These are phyloP conservation scores for Gymnoscelis rufifasciata DNA, from an alignment of 2,888 invertebrate species.

Conservation along the genomic window DNA sequence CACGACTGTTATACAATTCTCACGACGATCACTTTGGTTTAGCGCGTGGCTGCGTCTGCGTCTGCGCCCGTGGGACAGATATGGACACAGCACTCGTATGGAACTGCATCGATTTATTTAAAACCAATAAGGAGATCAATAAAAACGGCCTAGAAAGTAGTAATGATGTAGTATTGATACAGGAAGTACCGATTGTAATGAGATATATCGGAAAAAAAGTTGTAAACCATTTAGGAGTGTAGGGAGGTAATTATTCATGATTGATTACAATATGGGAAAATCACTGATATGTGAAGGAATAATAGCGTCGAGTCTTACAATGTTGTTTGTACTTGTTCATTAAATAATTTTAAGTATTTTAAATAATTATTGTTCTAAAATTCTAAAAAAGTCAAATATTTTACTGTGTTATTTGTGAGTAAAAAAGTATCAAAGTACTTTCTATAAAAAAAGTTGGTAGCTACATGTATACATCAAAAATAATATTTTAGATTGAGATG, in stretches of 20 bases:
- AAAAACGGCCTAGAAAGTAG: slow-evolving; percentile 13
- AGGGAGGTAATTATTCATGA: not conserved
- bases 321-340: too few species aligned
- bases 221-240: not conserved
- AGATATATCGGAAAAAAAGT: slow-evolving; percentile 3
- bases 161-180: slow-evolving; percentile 1
- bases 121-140: slow-evolving; percentile 22
- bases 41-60: slow-evolving; percentile 44
- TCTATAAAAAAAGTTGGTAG: too few species aligned
- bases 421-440: too few species aligned
- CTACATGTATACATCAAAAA: too few species aligned
- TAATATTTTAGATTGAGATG: too few species aligned
- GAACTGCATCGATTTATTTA: slow-evolving; percentile 29
- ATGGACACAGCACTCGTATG: slow-evolving; percentile 35
- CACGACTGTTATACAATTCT: slow-evolving; percentile 61
- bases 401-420: too few species aligned
- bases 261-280: too few species aligned
- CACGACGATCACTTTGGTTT: slow-evolving; percentile 66
- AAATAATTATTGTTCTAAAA: too few species aligned
- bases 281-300: too few species aligned
- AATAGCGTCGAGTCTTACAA: too few species aligned
- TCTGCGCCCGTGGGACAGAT: slow-evolving; percentile 52
- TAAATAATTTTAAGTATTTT: too few species aligned
- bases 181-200: slow-evolving; percentile 21
- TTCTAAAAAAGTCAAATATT: too few species aligned